Conservation (phyloP, 1,140 invertebrate species). For the Sesamia nonagrioides region DNA sequence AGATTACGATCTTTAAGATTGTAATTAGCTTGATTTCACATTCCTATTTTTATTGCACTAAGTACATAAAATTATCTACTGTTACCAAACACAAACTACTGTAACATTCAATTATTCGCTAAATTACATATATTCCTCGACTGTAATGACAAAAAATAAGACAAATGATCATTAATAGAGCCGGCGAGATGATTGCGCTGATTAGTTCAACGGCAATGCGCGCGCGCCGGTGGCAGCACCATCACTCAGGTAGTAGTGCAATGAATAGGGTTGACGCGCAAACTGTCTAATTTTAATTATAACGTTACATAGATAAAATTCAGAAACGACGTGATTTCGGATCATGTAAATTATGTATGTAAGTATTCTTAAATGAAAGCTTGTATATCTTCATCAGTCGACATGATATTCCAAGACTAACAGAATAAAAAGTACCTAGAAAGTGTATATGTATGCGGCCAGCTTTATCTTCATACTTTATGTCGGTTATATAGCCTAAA, state of each 20-base stretch:
- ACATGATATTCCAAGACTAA: too few species aligned
- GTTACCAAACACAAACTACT: constrained; percentile 10
- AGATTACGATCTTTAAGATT: too few species aligned
- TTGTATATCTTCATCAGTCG: too few species aligned
- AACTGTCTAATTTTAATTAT: neutral
- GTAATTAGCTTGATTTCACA: neutral
- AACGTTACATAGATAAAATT: too few species aligned
- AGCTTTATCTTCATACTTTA: too few species aligned
- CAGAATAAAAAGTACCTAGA: too few species aligned
- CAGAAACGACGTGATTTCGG: too few species aligned
- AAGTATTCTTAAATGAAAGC: too few species aligned
- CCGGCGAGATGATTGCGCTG: constrained; percentile 35
- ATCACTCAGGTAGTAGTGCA: constrained; percentile 1
- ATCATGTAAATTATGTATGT: too few species aligned
- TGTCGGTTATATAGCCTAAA: too few species aligned
- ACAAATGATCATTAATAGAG: constrained; percentile 45
- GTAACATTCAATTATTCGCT: constrained; percentile 35
- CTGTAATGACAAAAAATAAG: constrained; percentile 36
- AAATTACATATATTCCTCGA: constrained; percentile 35
- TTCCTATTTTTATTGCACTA: constrained; percentile 5
- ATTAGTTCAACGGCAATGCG: constrained; percentile 30
- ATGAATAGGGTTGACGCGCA: neutral
- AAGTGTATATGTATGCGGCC: too few species aligned
- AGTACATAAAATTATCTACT: neutral
- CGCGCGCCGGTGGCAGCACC: constrained; percentile 40